phyloP scores from a whole-genome alignment of 1,140 invertebrate genomes.

The Zelostemma sp. region DNA sequence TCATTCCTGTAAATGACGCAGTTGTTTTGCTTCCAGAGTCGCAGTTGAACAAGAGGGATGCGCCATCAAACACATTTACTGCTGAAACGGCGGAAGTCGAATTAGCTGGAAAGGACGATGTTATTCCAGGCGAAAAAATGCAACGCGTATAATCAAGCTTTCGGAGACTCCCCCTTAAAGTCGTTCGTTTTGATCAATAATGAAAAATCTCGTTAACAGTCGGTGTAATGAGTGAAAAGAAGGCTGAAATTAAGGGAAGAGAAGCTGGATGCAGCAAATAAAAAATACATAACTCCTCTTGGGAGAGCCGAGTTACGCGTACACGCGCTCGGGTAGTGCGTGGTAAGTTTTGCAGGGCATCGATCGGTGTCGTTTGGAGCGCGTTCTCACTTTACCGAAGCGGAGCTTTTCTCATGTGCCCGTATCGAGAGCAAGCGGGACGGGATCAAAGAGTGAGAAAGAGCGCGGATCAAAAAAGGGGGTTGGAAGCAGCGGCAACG shows the following conservation, averaged over 20 bases:
- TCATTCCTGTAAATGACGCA: too few species aligned
- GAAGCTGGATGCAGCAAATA: constrained; percentile 24
- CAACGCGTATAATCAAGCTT: too few species aligned
- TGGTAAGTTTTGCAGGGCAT: constrained; percentile 61
- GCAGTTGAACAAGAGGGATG: too few species aligned
- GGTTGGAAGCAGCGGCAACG: constrained; percentile 13
- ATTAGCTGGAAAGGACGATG: too few species aligned
- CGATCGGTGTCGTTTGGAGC: constrained; percentile 53
- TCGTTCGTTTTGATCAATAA: neutral
- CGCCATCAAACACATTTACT: too few species aligned
- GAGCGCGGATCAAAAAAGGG: constrained; percentile 10
- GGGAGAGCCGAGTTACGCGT: constrained; percentile 31
- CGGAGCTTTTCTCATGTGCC: constrained; percentile 27
- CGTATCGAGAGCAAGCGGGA: constrained; percentile 28
- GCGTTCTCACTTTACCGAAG: constrained; percentile 42
- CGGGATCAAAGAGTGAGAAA: constrained; percentile 31
- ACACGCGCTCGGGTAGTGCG: constrained; percentile 56
- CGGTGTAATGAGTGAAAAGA: too few species aligned
- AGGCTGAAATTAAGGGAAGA: constrained; percentile 14
- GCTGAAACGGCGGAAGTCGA: too few species aligned
- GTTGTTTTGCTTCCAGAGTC: too few species aligned
- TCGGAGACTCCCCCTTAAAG: too few species aligned
- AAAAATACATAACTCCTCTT: constrained; percentile 44
- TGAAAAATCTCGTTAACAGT: neutral
- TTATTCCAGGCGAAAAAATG: too few species aligned